Conservation (phyloP, 1,140 invertebrate species). For the Wasmannia auropunctata region DNA sequence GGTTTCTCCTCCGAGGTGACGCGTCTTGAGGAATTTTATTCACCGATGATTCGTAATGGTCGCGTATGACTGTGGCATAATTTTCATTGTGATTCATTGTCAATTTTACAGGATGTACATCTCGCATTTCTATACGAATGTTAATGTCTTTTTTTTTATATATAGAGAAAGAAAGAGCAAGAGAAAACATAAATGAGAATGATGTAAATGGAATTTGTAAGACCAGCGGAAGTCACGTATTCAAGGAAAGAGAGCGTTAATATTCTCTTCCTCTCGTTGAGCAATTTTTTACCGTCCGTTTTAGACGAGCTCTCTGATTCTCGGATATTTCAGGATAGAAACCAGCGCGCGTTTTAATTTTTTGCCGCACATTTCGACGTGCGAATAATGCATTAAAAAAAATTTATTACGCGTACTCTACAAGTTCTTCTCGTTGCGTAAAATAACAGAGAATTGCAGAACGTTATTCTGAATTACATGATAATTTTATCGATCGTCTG, state of each 20-base stretch:
- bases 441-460: no score
- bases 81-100: not conserved
- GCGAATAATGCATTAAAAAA: not conserved
- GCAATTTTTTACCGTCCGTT: not conserved
- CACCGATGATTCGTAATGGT: slow-evolving; percentile 21
- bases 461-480: not conserved
- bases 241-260: not conserved
- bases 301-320: not conserved
- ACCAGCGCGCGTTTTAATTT: not conserved
- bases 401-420: no score
- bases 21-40: not conserved
- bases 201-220: not conserved
- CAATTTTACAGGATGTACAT: not conserved
- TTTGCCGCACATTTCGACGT: not conserved
- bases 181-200: not conserved
- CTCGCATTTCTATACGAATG: not conserved
- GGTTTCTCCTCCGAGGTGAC: slow-evolving; percentile 6
- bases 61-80: not conserved
- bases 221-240: not conserved
- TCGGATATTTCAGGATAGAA: not conserved
- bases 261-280: not conserved
- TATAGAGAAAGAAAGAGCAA: not conserved
- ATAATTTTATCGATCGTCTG: not conserved
- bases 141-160: not conserved
- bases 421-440: no score